phyloP scores from a whole-genome alignment of 2,113 vertebrate species.

The Cinclus mexicanus region DNA sequence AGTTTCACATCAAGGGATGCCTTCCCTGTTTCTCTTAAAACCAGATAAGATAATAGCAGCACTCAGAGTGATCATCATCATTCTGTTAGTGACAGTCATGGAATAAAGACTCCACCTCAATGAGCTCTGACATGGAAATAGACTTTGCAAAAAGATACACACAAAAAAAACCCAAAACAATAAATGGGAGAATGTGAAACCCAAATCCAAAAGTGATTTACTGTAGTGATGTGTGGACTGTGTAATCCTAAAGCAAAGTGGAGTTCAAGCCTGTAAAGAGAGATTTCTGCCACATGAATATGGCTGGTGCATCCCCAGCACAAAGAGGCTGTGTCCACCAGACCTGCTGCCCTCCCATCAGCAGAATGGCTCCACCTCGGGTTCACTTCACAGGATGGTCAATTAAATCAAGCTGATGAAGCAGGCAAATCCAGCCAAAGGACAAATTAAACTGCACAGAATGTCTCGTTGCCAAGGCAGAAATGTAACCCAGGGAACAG shows the following conservation, averaged over 20 bases:
- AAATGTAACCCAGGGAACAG: neutral
- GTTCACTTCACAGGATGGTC: neutral
- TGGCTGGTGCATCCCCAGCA: neutral
- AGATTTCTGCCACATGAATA: neutral
- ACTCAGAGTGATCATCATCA: neutral
- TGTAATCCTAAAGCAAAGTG: neutral
- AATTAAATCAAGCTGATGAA: constrained; percentile 16
- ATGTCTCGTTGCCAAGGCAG: neutral
- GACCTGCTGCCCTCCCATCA: accelerated
- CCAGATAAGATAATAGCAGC: neutral
- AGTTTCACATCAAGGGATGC: neutral
- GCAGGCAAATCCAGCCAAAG: neutral
- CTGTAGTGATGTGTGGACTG: neutral
- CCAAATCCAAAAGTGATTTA: neutral
- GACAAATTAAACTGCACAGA: neutral
- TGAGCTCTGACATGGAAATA: neutral
- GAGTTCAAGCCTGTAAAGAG: neutral
- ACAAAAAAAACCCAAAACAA: neutral
- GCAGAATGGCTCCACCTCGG: neutral
- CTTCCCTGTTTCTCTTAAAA: neutral
- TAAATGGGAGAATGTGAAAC: neutral
- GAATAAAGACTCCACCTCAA: neutral
- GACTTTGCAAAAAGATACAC: neutral
- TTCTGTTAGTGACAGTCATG: neutral
- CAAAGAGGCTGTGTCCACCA: accelerated